phyloP scores from a whole-genome alignment of 1,140 invertebrate genomes.

The Drosophila albomicans region DNA sequence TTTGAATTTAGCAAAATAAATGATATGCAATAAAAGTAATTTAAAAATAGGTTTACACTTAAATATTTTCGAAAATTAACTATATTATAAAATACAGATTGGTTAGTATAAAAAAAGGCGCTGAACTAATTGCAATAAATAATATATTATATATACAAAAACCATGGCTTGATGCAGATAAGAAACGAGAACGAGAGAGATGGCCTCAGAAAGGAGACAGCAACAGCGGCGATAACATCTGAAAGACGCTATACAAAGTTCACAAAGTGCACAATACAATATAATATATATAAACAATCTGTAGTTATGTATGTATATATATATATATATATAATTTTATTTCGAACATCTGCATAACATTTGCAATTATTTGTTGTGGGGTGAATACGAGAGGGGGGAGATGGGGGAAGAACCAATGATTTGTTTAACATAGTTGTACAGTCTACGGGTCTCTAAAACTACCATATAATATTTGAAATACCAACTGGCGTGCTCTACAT shows the following conservation, averaged over 20 bases:
- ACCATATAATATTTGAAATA: slow-evolving; percentile 60
- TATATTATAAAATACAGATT: too few relatives aligned
- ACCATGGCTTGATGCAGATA: too few relatives aligned
- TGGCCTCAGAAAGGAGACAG: not conserved
- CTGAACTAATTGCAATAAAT: too few relatives aligned
- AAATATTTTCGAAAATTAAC: too few relatives aligned
- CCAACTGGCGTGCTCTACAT: slow-evolving; percentile 62
- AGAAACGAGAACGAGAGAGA: not conserved
- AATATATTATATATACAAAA: too few relatives aligned
- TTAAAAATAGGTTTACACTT: too few relatives aligned
- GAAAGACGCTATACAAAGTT: too few relatives aligned
- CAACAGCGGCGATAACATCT: not conserved
- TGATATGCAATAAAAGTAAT: too few relatives aligned
- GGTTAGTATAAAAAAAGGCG: too few relatives aligned
- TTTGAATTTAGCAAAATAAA: too few relatives aligned
- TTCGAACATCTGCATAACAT: slow-evolving; percentile 48
- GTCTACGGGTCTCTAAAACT: slow-evolving; percentile 68
- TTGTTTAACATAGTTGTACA: slow-evolving; percentile 63
- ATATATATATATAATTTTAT: slow-evolving; percentile 33
- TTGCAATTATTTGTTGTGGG: slow-evolving; percentile 7
- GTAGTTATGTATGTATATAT: slow-evolving; percentile 16
- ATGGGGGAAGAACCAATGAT: slow-evolving; percentile 65
- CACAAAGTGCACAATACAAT: too few relatives aligned
- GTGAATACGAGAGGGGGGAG: not conserved
- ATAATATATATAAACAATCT: not conserved